Conservation (phyloP, 2,888 invertebrate species). For the Andrena marginata region DNA sequence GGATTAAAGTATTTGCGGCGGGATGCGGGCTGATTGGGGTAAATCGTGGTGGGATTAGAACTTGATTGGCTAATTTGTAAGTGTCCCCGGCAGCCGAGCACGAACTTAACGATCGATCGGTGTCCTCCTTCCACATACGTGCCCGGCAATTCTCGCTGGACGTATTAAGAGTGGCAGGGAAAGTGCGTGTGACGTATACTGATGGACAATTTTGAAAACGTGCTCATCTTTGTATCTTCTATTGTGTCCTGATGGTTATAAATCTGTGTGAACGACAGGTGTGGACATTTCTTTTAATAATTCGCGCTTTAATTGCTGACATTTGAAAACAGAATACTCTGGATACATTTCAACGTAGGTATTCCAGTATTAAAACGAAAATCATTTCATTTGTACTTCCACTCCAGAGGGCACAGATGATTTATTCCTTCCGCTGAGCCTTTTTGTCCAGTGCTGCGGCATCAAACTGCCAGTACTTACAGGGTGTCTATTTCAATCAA, state of each 20-base stretch:
- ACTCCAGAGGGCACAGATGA: too few species aligned
- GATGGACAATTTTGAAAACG: constrained; percentile 17
- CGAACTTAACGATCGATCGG: constrained; percentile 83
- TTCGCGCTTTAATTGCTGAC: too few species aligned
- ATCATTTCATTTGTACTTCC: too few species aligned
- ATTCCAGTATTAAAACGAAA: too few species aligned
- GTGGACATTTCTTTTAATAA: too few species aligned
- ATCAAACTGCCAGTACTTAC: too few species aligned
- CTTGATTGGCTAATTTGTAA: constrained; percentile 86
- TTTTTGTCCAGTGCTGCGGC: too few species aligned
- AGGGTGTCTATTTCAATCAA: too few species aligned
- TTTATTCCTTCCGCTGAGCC: too few species aligned
- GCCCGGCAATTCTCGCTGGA: constrained; percentile 48
- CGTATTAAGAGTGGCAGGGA: constrained; percentile 28
- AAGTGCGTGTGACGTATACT: neutral
- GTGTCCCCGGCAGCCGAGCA: constrained; percentile 81
- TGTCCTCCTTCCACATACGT: constrained; percentile 61
- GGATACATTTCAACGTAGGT: too few species aligned
- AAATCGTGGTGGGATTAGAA: constrained; percentile 83
- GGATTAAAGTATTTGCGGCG: constrained; percentile 84
- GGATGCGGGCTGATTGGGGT: constrained; percentile 83
- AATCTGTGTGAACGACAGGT: neutral
- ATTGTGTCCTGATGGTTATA: neutral
- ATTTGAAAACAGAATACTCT: too few species aligned
- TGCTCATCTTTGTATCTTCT: neutral